Evolutionary conservation across 2,888 invertebrate genomes (phyloP), one percentile per base, ranked within the genome.

Genomic region (Acronicta psi): DNA sequence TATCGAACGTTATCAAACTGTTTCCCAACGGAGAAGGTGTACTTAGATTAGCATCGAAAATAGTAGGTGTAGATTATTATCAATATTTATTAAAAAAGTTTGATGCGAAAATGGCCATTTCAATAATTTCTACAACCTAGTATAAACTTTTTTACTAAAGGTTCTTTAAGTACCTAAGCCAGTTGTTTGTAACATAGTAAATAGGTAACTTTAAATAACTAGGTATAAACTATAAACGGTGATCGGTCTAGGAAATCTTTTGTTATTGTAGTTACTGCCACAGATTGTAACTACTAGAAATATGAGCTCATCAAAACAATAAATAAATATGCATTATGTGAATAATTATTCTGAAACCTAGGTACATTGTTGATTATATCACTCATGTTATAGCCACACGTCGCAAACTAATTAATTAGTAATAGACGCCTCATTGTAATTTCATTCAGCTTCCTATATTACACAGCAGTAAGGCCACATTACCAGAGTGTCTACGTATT

Each of bases 401-500:
- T 53, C 56, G 55, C 52, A 44, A 63, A 29, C 53, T 58, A 58
- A 63, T 63, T 58, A 58, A 67, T 69, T 69, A 68, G 58, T 59
- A 54, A 54, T 59, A 58, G 37, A 50, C 23, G 60, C 44, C 71
- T 80, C 59, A 73, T 85, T 83, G 67, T 75, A 76, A 84, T 83
- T 81, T 80, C 67, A 79, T 65, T 76, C 77, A 76, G 81, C 61
- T 49, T 44, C 59, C 47, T 65, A 66, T 63, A 73, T 60, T 64
- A 76, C 57, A 70, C 70, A 64, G 72, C 79, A 71, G 75, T 77
- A 76, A 54, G 75, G 71, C 66, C 59, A 69, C 60, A 62, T 71
- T 70, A 69, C 73, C 46, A 37, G 58, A 31, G 50, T 70, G 71
- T 75, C 80, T 84, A 72, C 66, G 80, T 81, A 85, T 85, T 82